phyloP scores from a whole-genome alignment of 2,797 vertebrate genomes.

The Scomberomorus guttatus region DNA sequence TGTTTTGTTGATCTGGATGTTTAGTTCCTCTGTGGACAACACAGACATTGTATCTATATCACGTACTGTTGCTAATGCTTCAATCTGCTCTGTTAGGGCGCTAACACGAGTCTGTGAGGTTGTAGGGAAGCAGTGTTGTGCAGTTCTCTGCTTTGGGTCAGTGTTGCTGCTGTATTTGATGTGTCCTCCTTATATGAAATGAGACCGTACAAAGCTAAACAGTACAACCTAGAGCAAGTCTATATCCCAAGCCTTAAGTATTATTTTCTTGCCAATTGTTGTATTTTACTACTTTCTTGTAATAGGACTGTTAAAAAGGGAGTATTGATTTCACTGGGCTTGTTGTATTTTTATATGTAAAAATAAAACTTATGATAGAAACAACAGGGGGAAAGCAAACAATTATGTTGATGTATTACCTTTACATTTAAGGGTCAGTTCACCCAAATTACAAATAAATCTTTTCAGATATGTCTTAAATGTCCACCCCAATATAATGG shows the following conservation, averaged over 20 bases:
- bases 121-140: slow-evolving; percentile 56
- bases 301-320: slow-evolving; percentile 40
- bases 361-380: slow-evolving; percentile 28
- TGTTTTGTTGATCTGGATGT: slow-evolving; percentile 24
- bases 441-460: slow-evolving; percentile 13
- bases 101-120: slow-evolving; percentile 39
- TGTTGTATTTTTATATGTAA: slow-evolving; percentile 70
- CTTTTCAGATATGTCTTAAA: background rate
- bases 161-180: slow-evolving; percentile 52
- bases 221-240: slow-evolving; percentile 33
- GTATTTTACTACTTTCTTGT: slow-evolving; percentile 56
- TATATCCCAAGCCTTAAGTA: slow-evolving; percentile 59
- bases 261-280: slow-evolving; percentile 42
- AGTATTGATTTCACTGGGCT: slow-evolving; percentile 48
- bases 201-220: slow-evolving; percentile 25
- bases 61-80: slow-evolving; percentile 28
- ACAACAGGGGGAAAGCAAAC: background rate
- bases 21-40: slow-evolving; percentile 20
- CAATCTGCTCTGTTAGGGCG: slow-evolving; percentile 24
- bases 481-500: background rate
- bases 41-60: slow-evolving; percentile 36
- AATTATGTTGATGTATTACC: background rate
- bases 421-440: slow-evolving; percentile 5
- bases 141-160: slow-evolving; percentile 62
- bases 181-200: slow-evolving; percentile 40